Evolutionary conservation across 2,888 invertebrate species (phyloP), one percentile per base, ranked within the genome.

Genomic region (Cordilura impudica): DNA sequence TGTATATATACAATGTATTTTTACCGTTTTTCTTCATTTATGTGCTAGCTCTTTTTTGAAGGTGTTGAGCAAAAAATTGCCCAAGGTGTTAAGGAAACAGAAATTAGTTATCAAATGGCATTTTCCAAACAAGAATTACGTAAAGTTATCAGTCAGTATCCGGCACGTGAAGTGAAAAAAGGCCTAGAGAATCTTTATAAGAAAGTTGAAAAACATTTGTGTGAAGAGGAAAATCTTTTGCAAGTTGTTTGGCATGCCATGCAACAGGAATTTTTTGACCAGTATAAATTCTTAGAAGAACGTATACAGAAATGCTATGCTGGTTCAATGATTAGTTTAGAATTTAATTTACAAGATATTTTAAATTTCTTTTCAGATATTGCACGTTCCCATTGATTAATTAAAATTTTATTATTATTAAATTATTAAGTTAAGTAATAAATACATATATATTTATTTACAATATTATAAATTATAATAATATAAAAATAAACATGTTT

Each of bases 191-290:
- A 96, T 86, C 92, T 99, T 79, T 98, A 97, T 90, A 95, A 95
- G 89, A 98, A 97, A 90, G 97, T 99, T 70, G 99, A 99, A 89
- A 99, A 99, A 91, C 98, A 99, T 90, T 91, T 99, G 53, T 97
- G 96, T 86, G 98, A 98, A 90, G 97, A 97, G 90, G 96, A 96
- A 88, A 98, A 97, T 87, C 92, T 98, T 81, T 91, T 98, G 85
- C 91, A 96, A 93, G 99, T 99, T 61, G 99, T 99, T 73, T 99
- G 99, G 99, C 94, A 97, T 88, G 97, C 98, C 85, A 98, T 99
- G 98, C 98, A 99, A 91, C 97, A 98, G 89, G 98, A 99, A 91
- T 99, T 99, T 90, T 96, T 99, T 84, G 94, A 95, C 84, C 99
- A 99, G 90, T 97, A 98, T 90, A 97, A 96, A 89, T 93, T 95